Evolutionary conservation across 2,113 vertebrate genomes (phyloP).

Genomic region (Heptranchias perlo): DNA sequence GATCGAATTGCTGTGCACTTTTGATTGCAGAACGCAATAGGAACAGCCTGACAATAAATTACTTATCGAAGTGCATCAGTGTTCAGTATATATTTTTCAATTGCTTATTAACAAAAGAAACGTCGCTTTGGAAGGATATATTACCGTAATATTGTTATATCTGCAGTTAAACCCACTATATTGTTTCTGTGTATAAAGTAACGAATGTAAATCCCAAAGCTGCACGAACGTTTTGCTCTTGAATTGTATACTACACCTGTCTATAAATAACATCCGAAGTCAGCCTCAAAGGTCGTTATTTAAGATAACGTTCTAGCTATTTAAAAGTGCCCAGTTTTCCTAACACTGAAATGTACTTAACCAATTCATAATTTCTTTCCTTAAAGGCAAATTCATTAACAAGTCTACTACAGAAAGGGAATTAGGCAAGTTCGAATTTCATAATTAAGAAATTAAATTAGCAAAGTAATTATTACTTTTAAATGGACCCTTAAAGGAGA

Average conservation of each 20-base stretch:
- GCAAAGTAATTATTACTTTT: background rate
- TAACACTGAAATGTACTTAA: background rate
- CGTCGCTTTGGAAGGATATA: background rate
- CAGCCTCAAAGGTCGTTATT: background rate
- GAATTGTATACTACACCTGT: background rate
- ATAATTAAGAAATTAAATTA: slow-evolving; percentile 19
- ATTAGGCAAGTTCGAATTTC: background rate
- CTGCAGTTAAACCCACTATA: background rate
- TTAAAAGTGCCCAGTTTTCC: background rate
- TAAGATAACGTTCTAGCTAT: background rate
- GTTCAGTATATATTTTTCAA: no score
- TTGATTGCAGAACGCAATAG: background rate
- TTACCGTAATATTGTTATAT: background rate
- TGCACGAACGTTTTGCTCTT: background rate
- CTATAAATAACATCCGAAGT: background rate
- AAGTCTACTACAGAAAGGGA: background rate
- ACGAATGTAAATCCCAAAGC: background rate
- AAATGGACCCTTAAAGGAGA: background rate
- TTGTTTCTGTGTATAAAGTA: no score
- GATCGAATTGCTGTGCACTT: background rate
- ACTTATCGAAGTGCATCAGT: background rate
- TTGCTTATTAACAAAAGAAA: background rate
- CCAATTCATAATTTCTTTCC: background rate
- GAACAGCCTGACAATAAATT: background rate
- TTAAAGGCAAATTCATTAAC: background rate